Percentiles rank a stretch among this genome's conserved stretches.
These are phyloP conservation scores for Tetramorium bicarinatum DNA, from an alignment of 2,888 invertebrate genomes.

Conservation along the genomic window DNA sequence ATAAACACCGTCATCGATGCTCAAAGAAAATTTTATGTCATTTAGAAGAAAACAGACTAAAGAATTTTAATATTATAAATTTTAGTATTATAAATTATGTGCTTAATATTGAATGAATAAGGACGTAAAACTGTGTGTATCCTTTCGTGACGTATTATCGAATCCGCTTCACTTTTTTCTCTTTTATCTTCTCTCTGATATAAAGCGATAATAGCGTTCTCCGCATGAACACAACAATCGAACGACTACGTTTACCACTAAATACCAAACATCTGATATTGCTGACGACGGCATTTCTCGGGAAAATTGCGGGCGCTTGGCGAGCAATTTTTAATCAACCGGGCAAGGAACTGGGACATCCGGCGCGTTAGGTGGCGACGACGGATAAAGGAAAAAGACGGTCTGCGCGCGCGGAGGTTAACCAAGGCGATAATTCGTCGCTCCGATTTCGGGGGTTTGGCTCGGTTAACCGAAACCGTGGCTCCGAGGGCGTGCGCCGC, in stretches of 20 bases:
- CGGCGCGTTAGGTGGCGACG: conserved; percentile 35
- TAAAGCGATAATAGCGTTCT: not conserved
- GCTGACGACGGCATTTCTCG: not conserved
- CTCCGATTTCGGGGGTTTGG: conserved; percentile 79
- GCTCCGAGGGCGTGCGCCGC: conserved; percentile 78
- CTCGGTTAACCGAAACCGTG: conserved; percentile 81
- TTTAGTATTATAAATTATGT: not conserved
- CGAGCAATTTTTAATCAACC: conserved; percentile 47
- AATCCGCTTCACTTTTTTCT: not conserved
- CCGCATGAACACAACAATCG: not conserved
- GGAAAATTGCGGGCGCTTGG: conserved; percentile 39
- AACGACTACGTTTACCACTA: not conserved
- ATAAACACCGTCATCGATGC: not conserved
- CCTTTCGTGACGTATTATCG: not conserved
- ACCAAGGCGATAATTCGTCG: conserved; percentile 80
- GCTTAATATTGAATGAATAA: not conserved
- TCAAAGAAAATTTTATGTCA: not conserved
- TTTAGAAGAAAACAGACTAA: not conserved
- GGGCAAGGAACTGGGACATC: conserved; percentile 32
- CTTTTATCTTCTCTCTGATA: not conserved
- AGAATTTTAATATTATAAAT: not conserved
- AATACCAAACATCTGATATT: conserved; percentile 7
- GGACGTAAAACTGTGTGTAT: not conserved
- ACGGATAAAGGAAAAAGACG: conserved; percentile 65
- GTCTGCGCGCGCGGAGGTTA: conserved; percentile 69